Evolutionary conservation across 2,797 vertebrate genomes (phyloP).

Genomic region (Vultur gryphus): DNA sequence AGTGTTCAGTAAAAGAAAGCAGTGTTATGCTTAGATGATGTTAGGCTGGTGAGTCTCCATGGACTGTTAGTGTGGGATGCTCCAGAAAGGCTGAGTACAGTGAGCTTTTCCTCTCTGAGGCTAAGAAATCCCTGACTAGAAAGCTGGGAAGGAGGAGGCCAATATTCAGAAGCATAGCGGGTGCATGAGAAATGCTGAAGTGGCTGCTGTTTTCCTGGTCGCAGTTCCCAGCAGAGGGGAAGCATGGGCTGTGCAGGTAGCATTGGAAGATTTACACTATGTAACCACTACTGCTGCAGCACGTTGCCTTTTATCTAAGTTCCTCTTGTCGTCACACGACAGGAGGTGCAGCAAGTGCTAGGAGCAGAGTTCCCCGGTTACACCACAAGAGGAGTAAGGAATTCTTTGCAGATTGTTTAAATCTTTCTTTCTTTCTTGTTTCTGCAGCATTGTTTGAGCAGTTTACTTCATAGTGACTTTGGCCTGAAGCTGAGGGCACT

Average conservation of each 20-base stretch:
- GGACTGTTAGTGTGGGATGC: neutral
- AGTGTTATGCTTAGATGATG: neutral
- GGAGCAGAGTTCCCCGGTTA: neutral
- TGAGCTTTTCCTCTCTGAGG: neutral
- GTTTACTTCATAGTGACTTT: neutral
- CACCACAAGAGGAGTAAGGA: neutral
- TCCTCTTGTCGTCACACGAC: neutral
- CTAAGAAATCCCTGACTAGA: neutral
- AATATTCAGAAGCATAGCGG: neutral
- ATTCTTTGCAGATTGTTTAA: neutral
- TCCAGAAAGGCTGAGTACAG: neutral
- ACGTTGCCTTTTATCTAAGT: neutral
- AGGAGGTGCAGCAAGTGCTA: neutral
- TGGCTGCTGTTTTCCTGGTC: neutral
- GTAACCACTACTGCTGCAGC: neutral
- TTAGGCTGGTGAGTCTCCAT: neutral
- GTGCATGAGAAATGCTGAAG: neutral
- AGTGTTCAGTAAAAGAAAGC: neutral
- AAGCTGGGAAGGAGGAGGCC: neutral
- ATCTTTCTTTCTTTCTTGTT: neutral
- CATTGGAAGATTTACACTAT: neutral
- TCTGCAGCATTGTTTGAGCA: neutral
- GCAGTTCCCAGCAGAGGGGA: neutral
- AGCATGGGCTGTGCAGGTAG: neutral
- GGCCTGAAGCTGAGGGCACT: neutral